Percentiles rank a stretch among this genome's conserved stretches.
Evolutionary conservation across 2,888 invertebrate genomes (phyloP).

Genomic region (Crossocerus cetratus): DNA sequence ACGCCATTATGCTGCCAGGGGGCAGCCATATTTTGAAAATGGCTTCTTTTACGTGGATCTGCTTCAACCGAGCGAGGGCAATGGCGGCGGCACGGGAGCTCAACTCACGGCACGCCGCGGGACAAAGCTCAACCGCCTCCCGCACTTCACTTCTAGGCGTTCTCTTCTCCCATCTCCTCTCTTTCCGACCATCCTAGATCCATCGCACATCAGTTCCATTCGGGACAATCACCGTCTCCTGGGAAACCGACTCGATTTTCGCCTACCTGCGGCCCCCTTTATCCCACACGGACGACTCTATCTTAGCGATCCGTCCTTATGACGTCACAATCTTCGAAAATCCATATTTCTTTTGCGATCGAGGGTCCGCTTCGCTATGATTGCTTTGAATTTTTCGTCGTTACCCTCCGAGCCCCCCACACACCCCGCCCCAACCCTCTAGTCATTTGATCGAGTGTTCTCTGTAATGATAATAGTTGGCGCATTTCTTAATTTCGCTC

Average conservation of each 20-base stretch:
- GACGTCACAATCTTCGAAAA: constrained; percentile 36
- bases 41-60: constrained; percentile 76
- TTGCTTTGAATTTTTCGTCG: background rate
- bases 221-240: too few species aligned
- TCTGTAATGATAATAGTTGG: too few species aligned
- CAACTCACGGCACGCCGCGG: constrained; percentile 11
- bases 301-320: constrained; percentile 33
- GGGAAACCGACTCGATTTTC: too few species aligned
- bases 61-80: constrained; percentile 36
- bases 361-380: constrained; percentile 7
- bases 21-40: constrained; percentile 83
- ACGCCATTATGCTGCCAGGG: constrained; percentile 80
- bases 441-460: too few species aligned
- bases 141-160: constrained; percentile 21
- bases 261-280: too few species aligned
- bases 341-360: constrained; percentile 9
- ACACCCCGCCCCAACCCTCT: too few species aligned
- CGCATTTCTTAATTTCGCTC: too few species aligned
- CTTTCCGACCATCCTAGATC: background rate
- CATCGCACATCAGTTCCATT: background rate
- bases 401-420: too few species aligned
- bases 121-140: constrained; percentile 18
- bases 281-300: constrained; percentile 13
- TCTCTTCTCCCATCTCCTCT: background rate
- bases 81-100: constrained; percentile 48